Percentiles rank a stretch among this genome's conserved stretches.
phyloP scores from a whole-genome alignment of 2,888 invertebrate genomes.

The Sminthurinus aureus region DNA sequence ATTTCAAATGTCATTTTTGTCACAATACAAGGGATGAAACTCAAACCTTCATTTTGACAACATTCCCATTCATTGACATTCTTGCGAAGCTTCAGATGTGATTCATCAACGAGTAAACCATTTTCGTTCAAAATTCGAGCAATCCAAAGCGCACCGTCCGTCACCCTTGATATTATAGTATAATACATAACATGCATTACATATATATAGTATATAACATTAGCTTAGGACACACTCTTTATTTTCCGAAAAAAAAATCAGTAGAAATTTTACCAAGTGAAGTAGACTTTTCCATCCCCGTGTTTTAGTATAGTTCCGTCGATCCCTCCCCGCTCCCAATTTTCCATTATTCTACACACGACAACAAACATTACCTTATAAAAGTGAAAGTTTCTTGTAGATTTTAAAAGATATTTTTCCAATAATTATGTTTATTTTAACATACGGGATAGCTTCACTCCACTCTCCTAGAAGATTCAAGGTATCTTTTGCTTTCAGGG shows the following conservation, averaged over 20 bases:
- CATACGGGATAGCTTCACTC: conserved; percentile 27
- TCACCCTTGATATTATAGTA: no score
- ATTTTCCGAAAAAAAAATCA: no score
- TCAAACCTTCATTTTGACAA: conserved; percentile 32
- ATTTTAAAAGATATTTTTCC: background rate
- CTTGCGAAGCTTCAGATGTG: conserved; percentile 2
- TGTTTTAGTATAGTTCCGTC: conserved; percentile 26
- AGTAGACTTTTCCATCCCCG: conserved; percentile 22
- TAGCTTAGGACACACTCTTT: no score
- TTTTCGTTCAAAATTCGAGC: conserved; percentile 29
- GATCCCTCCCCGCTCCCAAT: conserved; percentile 10
- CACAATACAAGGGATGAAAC: no score
- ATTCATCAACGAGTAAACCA: conserved; percentile 1
- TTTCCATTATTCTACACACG: background rate
- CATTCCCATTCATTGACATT: conserved; percentile 35
- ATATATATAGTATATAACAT: no score
- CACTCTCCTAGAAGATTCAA: conserved; percentile 28
- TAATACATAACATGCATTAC: conserved; percentile 11
- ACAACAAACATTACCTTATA: no score
- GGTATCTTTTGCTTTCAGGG: conserved; percentile 31
- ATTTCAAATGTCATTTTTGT: no score
- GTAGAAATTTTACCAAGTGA: no score
- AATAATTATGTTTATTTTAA: background rate
- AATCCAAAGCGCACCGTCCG: conserved; percentile 32
- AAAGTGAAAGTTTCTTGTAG: background rate